phyloP scores from a whole-genome alignment of 2,797 vertebrate genomes.

The Bryconaethiops microstoma region DNA sequence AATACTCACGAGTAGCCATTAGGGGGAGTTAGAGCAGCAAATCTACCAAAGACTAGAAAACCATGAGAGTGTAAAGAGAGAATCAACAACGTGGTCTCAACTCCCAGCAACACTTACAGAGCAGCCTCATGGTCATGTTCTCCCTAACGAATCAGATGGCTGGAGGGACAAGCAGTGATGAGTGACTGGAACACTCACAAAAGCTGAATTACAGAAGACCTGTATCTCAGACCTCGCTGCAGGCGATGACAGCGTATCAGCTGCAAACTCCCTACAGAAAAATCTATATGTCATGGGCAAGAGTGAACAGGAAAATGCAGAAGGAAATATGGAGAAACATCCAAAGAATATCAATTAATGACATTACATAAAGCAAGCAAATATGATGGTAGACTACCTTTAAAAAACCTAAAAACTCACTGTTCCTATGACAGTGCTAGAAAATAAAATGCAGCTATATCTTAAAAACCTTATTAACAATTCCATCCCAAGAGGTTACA shows the following conservation, averaged over 20 bases:
- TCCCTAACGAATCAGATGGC: neutral
- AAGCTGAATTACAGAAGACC: neutral
- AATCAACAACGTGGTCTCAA: neutral
- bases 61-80: slow-evolving; percentile 10
- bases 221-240: neutral
- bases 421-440: slow-evolving; percentile 14
- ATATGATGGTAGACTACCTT: neutral
- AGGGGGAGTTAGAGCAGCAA: slow-evolving; percentile 29
- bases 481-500: slow-evolving; percentile 26
- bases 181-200: slow-evolving; percentile 1
- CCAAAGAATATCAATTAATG: neutral
- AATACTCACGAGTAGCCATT: slow-evolving; percentile 7
- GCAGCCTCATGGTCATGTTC: neutral
- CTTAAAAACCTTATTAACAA: neutral
- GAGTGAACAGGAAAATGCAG: neutral
- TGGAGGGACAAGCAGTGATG: neutral
- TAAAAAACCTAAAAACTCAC: neutral
- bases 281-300: neutral
- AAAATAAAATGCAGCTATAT: neutral
- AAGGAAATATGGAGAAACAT: neutral
- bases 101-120: neutral
- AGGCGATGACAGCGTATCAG: neutral
- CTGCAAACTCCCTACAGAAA: neutral
- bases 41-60: slow-evolving; percentile 17
- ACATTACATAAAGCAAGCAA: neutral